Base-by-base conservation (phyloP, 2,888 invertebrate species). In the Acleris emargana region DNA sequence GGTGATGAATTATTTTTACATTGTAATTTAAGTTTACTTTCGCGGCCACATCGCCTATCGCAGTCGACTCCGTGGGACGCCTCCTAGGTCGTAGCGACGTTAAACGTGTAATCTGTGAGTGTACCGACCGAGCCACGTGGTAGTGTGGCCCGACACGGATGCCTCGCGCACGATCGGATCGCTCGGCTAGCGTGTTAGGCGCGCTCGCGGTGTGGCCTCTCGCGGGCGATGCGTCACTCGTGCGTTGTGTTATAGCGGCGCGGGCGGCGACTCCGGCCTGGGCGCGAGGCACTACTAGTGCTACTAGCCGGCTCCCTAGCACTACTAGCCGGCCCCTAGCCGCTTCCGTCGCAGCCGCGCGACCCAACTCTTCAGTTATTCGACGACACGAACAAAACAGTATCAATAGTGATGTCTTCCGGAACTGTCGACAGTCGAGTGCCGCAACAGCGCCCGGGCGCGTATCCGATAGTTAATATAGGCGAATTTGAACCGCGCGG, bases 261-360 rank as follows among this genome's bases (percentile, higher is more conserved):
- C 87, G 75, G 73, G 71, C 70, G 45, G 83, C 87, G 50, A 78
- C 80, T 2, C 87, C 87, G 87, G 64, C 87, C 83, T 45, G 88
- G 76, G 55, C 84, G 82, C 77, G 85, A 83, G 54, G 86, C 86
- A 1, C 83, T 81, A 43, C 60, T 59, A 59, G 53, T n/a, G 28
- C 7, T 2, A 7, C 28, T 28, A 28, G 28, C 28, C 25, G 28
- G 25, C 25, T 25, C 22, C 22, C 25, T 25, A 28, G 28, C 86
- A 79, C 70, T 84, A 81, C 67, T 93, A 94, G 68, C 93, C 83
- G 92, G 68, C 83, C 90, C n/a, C 82, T 79, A 62, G 20, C 67
- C 69, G 32, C 32, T 9, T 38, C 38, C 38, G 38, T 38, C 38
- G 38, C 38, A 38, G 38, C 16, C 62, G 64, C 51, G 67, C 74